Evolutionary conservation across 1,140 invertebrate species (phyloP).

Genomic region (Aricia agestis): DNA sequence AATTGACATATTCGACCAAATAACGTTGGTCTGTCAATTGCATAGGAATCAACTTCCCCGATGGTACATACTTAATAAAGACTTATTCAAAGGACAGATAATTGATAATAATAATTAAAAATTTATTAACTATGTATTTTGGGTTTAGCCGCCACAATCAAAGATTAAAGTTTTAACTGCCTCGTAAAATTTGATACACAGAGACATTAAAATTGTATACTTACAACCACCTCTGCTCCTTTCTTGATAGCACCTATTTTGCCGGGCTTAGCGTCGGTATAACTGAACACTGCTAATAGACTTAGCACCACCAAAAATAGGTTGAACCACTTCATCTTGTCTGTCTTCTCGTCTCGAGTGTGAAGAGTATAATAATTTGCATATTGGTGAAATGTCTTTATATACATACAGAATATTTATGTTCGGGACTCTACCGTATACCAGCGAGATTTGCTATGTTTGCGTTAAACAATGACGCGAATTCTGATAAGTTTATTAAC

Average conservation of each 20-base stretch:
- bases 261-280: constrained; percentile 26
- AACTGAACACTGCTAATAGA: constrained; percentile 26
- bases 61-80: too few species aligned
- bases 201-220: constrained; percentile 17
- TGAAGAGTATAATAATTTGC: not conserved
- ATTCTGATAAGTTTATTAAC: not conserved
- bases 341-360: not conserved
- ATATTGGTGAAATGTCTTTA: not conserved
- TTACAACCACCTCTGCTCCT: constrained; percentile 37
- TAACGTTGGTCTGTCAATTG: too few species aligned
- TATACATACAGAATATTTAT: constrained; percentile 2
- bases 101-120: too few species aligned
- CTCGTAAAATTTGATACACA: too few species aligned
- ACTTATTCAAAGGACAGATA: too few species aligned
- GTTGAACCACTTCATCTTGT: constrained; percentile 30
- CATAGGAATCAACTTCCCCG: too few species aligned
- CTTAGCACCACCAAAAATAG: constrained; percentile 29
- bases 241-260: constrained; percentile 39
- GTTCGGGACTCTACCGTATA: constrained; percentile 25
- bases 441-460: constrained; percentile 1
- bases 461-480: not conserved
- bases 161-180: too few species aligned
- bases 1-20: too few species aligned
- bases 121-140: too few species aligned
- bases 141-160: too few species aligned